Evolutionary conservation across 2,888 invertebrate genomes (phyloP), one percentile per base, ranked within the genome.

Genomic region (Drosophila tripunctata): DNA sequence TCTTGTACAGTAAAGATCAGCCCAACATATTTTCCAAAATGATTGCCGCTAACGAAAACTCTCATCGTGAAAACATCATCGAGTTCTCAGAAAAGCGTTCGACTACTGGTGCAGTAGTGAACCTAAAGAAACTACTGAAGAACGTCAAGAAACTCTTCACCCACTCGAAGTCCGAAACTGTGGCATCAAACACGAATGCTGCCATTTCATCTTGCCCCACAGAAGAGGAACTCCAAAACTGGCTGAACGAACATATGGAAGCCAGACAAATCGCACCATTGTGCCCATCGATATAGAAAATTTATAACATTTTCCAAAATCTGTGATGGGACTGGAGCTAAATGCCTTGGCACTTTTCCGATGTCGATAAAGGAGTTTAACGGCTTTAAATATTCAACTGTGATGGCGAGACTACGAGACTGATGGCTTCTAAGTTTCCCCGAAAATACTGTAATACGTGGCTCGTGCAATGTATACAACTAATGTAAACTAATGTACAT

Each of bases 211-310:
- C 63, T 15, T 74, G 73, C 50, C 21, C 38, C 17, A 64, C 75
- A 8, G 79, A 69, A 30, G 86, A 87, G 63, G 86, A 87, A 40
- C 68, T 76, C 52, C 77, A 87, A 36, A 87, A 87, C 48, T 86
- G 73, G 76, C 69, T 82, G 15, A 87, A 87, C 52, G 88, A 87
- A 50, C 63, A 82, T 58, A 22, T 78, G 3, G 82, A 44, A 17
- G 10, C 14, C 8, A 41, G 41, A n/a, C 41, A 41, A 17, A 17
- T 27, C 15, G n/a, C n/a, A n/a, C 10, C 12, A 8, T 3, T 17
- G 10, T 30, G 15, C 58, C 57, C 15, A 33, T 17, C 8, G 24
- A 33, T 33, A 47, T 45, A 22, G 15, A 38, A 12, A n/a, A 21
- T 38, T 43, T 14, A 38, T 41, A 10, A 47, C 27, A 22, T 40